These are phyloP conservation scores for Poecile montanus DNA, from an alignment of 2,797 vertebrate genomes.

Conservation along the genomic window DNA sequence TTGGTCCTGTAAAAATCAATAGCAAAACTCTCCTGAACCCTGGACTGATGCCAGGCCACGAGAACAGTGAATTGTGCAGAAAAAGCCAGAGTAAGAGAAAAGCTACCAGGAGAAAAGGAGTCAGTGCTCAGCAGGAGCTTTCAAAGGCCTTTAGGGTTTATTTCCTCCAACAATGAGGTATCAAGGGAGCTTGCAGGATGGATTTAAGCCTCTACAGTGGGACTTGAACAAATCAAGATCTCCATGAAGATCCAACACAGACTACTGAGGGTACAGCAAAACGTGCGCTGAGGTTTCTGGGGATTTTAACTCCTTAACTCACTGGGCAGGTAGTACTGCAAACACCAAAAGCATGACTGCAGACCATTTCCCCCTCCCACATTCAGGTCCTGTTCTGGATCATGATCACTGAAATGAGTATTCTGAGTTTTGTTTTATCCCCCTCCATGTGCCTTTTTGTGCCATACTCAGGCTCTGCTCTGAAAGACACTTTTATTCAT, in stretches of 20 bases:
- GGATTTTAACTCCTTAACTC: not conserved
- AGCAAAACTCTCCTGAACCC: not conserved
- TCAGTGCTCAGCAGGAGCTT: not conserved
- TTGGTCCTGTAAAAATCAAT: not conserved
- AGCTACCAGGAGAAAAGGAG: not conserved
- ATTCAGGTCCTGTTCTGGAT: not conserved
- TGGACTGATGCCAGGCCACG: not conserved
- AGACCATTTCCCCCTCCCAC: not conserved
- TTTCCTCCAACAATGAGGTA: not conserved
- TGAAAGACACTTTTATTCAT: not conserved
- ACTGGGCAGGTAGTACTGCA: not conserved
- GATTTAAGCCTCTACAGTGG: not conserved
- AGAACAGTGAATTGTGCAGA: not conserved
- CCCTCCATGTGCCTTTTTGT: not conserved
- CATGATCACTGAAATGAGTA: not conserved
- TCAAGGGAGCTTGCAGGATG: not conserved
- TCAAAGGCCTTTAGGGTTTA: not conserved
- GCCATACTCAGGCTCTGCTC: not conserved
- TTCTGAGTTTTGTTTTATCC: not conserved
- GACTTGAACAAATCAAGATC: not conserved
- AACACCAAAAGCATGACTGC: not conserved
- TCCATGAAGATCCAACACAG: not conserved
- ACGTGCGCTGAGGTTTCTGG: accelerated
- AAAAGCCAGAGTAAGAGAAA: not conserved
- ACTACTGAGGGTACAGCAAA: not conserved